Evolutionary conservation across 2,113 vertebrate species (phyloP).

Genomic region (Cygnus atratus): DNA sequence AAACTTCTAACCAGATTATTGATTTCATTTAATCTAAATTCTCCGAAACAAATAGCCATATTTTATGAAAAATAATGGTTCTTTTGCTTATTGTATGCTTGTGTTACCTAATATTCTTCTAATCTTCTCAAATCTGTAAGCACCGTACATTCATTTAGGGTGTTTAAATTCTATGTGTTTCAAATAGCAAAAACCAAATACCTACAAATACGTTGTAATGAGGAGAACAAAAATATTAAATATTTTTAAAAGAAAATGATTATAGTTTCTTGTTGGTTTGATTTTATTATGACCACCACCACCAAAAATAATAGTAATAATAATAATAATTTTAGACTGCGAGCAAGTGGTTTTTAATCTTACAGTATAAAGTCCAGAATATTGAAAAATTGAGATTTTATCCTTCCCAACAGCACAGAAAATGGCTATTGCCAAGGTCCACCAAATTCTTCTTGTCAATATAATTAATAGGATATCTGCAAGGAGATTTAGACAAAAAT

Average conservation of each 20-base stretch:
- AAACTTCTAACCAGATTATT: not conserved
- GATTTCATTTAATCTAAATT: not conserved
- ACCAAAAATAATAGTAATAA: too few relatives aligned
- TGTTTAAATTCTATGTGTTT: not conserved
- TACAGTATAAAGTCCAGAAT: not conserved
- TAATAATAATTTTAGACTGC: not conserved
- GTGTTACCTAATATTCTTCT: not conserved
- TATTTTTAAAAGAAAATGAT: not conserved
- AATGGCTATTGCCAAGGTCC: not conserved
- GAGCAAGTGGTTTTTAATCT: not conserved
- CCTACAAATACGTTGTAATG: not conserved
- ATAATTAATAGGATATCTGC: not conserved
- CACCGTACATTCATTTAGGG: not conserved
- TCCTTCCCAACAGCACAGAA: not conserved
- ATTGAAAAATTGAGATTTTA: not conserved
- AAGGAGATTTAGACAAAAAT: not conserved
- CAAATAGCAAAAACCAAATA: not conserved
- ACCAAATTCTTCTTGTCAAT: not conserved
- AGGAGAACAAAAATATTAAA: not conserved
- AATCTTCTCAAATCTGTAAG: not conserved
- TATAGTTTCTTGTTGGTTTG: not conserved
- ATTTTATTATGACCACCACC: not conserved
- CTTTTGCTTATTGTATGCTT: not conserved
- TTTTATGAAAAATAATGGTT: not conserved
- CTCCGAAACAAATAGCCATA: not conserved